Conservation (phyloP, 2,888 invertebrate genomes). For the Callinectes sapidus region DNA sequence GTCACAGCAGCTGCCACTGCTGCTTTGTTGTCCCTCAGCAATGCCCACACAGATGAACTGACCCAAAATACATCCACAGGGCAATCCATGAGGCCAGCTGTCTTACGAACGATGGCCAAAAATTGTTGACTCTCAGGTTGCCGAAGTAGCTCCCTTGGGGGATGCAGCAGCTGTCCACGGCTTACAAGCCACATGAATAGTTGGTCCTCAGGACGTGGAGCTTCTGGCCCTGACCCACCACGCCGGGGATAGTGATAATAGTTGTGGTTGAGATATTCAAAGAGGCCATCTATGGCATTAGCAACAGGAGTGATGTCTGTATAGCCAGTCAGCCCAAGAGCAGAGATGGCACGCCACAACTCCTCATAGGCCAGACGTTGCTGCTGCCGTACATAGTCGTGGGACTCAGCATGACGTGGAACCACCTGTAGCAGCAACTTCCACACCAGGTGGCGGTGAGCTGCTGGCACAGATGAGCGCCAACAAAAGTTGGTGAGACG, state of each 20-base stretch:
- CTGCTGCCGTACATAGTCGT: conserved; percentile 65
- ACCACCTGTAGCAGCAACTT: conserved; percentile 86
- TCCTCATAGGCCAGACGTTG: conserved; percentile 62
- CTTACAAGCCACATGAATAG: conserved; percentile 70
- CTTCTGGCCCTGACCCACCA: neutral
- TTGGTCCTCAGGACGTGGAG: conserved; percentile 55
- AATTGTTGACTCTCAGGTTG: conserved; percentile 53
- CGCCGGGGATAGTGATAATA: neutral
- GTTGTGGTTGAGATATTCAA: neutral
- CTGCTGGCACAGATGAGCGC: conserved; percentile 88
- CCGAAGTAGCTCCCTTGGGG: conserved; percentile 50
- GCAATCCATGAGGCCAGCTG: conserved; percentile 52
- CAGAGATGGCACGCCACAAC: conserved; percentile 55
- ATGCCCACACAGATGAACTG: conserved; percentile 51
- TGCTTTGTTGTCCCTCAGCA: conserved; percentile 43
- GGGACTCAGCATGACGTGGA: conserved; percentile 63
- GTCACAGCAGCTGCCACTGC: conserved; percentile 46
- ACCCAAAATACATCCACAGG: conserved; percentile 66
- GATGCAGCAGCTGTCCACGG: conserved; percentile 52
- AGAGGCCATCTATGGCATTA: neutral
- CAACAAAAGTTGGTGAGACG: conserved; percentile 91
- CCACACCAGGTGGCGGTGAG: conserved; percentile 89
- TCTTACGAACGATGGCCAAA: conserved; percentile 51
- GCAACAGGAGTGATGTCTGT: neutral
- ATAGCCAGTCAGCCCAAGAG: conserved; percentile 42